Conservation (phyloP, 2,888 invertebrate genomes). For the Drepanosiphum platanoidis region DNA sequence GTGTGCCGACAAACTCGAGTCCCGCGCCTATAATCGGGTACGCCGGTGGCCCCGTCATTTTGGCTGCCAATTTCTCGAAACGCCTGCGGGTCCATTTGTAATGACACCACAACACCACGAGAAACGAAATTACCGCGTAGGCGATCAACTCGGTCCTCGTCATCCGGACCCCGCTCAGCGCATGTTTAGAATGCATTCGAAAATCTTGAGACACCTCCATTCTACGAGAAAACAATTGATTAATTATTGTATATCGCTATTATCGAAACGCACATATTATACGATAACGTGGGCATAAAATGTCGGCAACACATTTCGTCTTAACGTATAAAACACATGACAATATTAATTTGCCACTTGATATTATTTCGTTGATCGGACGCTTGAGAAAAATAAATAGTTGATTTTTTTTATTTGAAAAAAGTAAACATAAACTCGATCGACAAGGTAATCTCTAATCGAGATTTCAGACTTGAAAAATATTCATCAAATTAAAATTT, state of each 20-base stretch:
- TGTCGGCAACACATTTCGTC: too few relatives aligned
- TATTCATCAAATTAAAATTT: too few relatives aligned
- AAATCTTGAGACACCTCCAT: constrained; percentile 48
- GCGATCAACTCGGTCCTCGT: constrained; percentile 20
- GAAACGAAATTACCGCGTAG: constrained; percentile 65
- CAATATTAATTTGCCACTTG: neutral
- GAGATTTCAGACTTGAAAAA: too few relatives aligned
- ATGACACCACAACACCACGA: constrained; percentile 44
- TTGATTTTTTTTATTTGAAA: too few relatives aligned
- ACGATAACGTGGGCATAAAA: neutral
- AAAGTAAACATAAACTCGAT: too few relatives aligned
- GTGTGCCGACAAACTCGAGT: constrained; percentile 63
- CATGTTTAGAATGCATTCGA: neutral
- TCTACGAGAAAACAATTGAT: neutral
- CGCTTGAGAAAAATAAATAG: too few relatives aligned
- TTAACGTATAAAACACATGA: neutral
- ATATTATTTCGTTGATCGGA: neutral
- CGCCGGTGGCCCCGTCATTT: constrained; percentile 64
- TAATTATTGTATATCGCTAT: neutral
- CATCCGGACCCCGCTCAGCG: neutral
- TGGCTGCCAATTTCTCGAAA: constrained; percentile 63
- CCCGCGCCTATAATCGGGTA: constrained; percentile 64
- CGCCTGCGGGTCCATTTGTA: constrained; percentile 63
- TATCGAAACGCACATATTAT: neutral
- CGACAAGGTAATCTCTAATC: too few relatives aligned